Percentiles rank a stretch among this genome's conserved stretches.
phyloP scores from a whole-genome alignment of 2,113 vertebrate genomes.

The Dasypus novemcinctus region DNA sequence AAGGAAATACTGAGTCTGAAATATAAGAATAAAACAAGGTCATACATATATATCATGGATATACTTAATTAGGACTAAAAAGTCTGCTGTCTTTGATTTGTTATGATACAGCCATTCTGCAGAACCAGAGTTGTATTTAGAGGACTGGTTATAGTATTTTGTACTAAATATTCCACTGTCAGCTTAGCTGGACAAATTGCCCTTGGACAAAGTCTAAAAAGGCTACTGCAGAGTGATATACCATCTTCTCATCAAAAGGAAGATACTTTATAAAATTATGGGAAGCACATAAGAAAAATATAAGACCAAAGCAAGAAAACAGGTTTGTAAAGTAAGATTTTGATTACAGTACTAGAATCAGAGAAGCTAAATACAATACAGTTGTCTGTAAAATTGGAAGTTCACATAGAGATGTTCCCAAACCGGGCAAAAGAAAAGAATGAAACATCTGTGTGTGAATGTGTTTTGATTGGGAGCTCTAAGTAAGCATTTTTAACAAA shows the following conservation, averaged over 20 bases:
- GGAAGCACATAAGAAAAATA: neutral
- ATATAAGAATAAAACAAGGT: neutral
- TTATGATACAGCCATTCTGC: neutral
- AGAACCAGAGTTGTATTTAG: neutral
- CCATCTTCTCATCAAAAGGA: neutral
- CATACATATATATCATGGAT: neutral
- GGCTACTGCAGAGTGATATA: neutral
- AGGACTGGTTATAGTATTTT: neutral
- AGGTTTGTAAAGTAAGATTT: neutral
- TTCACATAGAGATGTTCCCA: neutral
- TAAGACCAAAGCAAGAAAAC: neutral
- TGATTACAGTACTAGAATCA: neutral
- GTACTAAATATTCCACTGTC: neutral
- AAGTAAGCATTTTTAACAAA: neutral
- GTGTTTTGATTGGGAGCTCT: neutral
- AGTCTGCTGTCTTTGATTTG: neutral
- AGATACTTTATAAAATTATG: slow-evolving; percentile 7
- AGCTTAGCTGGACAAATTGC: neutral
- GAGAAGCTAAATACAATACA: neutral
- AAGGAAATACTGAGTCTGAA: neutral
- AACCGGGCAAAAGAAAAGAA: neutral
- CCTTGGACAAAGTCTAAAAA: neutral
- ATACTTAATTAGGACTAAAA: neutral
- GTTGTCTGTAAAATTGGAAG: slow-evolving; percentile 14
- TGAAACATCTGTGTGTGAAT: neutral